Conservation (phyloP, 2,797 vertebrate genomes). For the Pseudochirops cupreus region DNA sequence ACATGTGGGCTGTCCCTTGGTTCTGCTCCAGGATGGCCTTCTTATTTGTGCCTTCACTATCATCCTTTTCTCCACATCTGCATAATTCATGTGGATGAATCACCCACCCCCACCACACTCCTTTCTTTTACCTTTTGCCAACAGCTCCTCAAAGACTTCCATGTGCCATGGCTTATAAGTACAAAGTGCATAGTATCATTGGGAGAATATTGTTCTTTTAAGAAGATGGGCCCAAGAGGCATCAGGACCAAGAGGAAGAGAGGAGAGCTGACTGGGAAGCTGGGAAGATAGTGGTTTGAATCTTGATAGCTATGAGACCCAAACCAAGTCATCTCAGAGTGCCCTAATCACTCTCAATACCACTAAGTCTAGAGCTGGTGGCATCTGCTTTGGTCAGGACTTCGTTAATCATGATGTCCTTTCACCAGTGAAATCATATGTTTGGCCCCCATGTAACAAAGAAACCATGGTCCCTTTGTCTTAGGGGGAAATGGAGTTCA, state of each 20-base stretch:
- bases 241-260: background rate
- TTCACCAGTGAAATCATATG: background rate
- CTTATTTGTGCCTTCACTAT: background rate
- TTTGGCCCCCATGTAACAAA: background rate
- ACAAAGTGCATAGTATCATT: background rate
- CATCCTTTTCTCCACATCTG: background rate
- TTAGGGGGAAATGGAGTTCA: background rate
- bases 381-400: background rate
- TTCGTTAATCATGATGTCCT: background rate
- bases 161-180: background rate
- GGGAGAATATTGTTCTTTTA: background rate
- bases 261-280: background rate
- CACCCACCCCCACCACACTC: background rate
- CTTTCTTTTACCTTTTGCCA: background rate
- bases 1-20: background rate
- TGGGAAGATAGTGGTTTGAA: background rate
- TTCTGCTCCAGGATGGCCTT: background rate
- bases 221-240: background rate
- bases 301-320: background rate
- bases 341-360: background rate
- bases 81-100: background rate
- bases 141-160: background rate
- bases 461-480: background rate
- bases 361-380: background rate
- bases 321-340: background rate